These are phyloP conservation scores for Corythornis madagascariensis DNA, from an alignment of 2,113 vertebrate genomes.

Conservation along the genomic window DNA sequence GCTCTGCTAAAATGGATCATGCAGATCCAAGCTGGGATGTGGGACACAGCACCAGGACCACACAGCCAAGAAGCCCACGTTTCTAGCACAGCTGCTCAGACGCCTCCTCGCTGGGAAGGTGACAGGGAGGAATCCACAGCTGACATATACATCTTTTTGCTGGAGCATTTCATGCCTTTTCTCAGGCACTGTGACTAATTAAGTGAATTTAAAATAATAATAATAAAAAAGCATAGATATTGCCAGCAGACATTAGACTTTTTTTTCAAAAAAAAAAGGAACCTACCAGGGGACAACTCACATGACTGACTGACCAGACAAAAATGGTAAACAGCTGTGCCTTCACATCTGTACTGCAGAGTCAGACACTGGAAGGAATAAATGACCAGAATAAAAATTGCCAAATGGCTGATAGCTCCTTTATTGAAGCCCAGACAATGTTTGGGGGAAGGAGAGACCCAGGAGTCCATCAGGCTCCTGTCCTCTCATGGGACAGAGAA, in stretches of 20 bases:
- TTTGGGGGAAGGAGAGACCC: neutral
- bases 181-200: constrained; percentile 62
- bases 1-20: neutral
- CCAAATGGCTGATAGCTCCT: neutral
- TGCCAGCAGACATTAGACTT: constrained; percentile 54
- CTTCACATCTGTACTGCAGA: constrained; percentile 56
- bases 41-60: neutral
- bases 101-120: constrained; percentile 9
- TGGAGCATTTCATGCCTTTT: constrained; percentile 42
- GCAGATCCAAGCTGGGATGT: rapidly evolving
- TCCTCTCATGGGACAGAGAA: neutral
- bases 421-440: neutral
- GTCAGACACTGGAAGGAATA: neutral
- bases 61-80: neutral
- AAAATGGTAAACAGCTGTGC: constrained; percentile 66
- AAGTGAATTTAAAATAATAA: neutral
- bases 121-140: constrained; percentile 51
- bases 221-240: neutral
- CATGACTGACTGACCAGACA: constrained; percentile 8
- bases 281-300: constrained; percentile 55
- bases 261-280: neutral
- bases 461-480: rapidly evolving
- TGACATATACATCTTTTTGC: constrained; percentile 30
- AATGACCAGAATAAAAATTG: neutral
- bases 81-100: constrained; percentile 31